Evolutionary conservation across 2,797 vertebrate species (phyloP).

Genomic region (Poecilia picta): DNA sequence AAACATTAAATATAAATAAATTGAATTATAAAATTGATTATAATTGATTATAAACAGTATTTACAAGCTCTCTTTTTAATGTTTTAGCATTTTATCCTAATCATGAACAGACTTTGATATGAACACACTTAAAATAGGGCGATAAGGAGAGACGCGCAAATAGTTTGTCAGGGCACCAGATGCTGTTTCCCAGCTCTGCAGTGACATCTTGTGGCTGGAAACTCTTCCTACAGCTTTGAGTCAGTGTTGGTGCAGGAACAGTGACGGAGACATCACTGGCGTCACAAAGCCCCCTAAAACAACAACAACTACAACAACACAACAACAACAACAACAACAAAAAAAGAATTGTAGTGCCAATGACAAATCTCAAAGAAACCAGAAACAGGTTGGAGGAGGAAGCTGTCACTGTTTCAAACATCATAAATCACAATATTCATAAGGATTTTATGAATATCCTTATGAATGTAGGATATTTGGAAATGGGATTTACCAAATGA

Average conservation of each 20-base stretch:
- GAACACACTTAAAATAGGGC: background rate
- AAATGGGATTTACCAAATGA: background rate
- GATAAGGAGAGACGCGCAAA: background rate
- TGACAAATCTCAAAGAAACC: background rate
- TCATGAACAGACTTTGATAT: background rate
- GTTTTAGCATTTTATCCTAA: background rate
- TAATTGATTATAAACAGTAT: too few species aligned
- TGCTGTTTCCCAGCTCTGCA: slow-evolving; percentile 35
- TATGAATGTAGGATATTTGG: too few species aligned
- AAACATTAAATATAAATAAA: background rate
- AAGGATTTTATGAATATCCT: too few species aligned
- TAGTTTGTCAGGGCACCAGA: background rate
- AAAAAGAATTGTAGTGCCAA: background rate
- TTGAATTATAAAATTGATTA: too few species aligned
- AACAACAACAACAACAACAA: background rate
- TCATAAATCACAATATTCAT: background rate
- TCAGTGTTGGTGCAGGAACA: too few species aligned
- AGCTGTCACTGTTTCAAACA: background rate
- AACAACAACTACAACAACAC: too few species aligned
- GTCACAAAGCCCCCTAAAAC: background rate
- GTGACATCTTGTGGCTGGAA: slow-evolving; percentile 54
- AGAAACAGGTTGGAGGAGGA: background rate
- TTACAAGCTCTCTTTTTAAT: background rate
- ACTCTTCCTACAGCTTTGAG: slow-evolving; percentile 26
- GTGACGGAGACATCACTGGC: background rate